Percentiles rank a stretch among this genome's conserved stretches.
phyloP scores from a whole-genome alignment of 2,797 vertebrate species.

The Macropus fuliginosus region DNA sequence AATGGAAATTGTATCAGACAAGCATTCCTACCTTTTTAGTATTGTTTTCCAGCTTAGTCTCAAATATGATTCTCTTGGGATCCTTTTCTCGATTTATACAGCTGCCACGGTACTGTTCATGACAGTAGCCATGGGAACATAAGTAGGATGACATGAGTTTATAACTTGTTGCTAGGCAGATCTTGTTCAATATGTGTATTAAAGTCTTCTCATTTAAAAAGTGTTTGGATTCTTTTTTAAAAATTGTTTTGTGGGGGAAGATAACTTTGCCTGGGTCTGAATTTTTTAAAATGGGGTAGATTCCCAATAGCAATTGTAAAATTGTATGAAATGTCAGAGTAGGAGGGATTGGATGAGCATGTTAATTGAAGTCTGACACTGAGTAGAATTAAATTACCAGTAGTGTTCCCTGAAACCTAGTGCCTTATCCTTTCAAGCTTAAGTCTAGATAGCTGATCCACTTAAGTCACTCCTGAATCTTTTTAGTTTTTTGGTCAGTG shows the following conservation, averaged over 20 bases:
- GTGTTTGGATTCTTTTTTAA: conserved; percentile 45
- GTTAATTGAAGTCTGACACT: conserved; percentile 22
- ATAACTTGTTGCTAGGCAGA: conserved; percentile 87
- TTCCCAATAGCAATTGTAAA: conserved; percentile 44
- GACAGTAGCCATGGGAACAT: conserved; percentile 87
- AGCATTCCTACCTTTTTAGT: conserved; percentile 31
- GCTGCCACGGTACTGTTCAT: conserved; percentile 77
- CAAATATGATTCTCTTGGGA: conserved; percentile 78
- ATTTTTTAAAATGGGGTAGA: conserved; percentile 34
- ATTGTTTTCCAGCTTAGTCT: conserved; percentile 76
- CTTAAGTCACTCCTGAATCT: neutral
- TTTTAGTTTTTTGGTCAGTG: neutral
- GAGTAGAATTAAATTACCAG: conserved; percentile 24
- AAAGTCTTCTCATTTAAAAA: conserved; percentile 73
- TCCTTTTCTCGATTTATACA: conserved; percentile 78
- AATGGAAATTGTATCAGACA: conserved; percentile 51
- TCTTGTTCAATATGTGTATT: conserved; percentile 72
- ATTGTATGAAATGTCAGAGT: conserved; percentile 14
- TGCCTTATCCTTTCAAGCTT: neutral
- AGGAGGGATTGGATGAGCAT: conserved; percentile 38
- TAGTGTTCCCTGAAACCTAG: neutral
- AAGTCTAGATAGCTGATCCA: neutral
- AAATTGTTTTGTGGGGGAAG: conserved; percentile 19
- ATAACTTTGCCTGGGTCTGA: neutral
- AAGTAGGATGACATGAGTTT: conserved; percentile 83